These are phyloP conservation scores for Reticulitermes speratus DNA, from an alignment of 1,140 invertebrate species.

Conservation along the genomic window DNA sequence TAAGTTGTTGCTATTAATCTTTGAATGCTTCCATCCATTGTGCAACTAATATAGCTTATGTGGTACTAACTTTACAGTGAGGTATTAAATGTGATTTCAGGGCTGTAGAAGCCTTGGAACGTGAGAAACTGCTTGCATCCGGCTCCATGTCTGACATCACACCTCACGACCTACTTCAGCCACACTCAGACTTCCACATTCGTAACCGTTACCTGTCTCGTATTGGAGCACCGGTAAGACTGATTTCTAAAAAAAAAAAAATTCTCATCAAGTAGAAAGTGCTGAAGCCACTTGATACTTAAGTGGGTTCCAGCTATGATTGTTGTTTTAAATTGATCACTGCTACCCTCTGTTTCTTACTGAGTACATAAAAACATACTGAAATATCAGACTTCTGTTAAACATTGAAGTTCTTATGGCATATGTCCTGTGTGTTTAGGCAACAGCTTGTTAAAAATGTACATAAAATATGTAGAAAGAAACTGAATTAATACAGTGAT, in stretches of 20 bases:
- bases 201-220: conserved; percentile 62
- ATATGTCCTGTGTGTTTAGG: too few relatives aligned
- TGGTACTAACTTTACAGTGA: too few relatives aligned
- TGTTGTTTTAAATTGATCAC: too few relatives aligned
- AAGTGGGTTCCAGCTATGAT: too few relatives aligned
- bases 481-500: too few relatives aligned
- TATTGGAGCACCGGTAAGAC: conserved; percentile 58
- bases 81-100: conserved; percentile 36
- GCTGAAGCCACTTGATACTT: conserved; percentile 8
- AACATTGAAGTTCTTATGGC: too few relatives aligned
- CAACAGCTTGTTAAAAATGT: too few relatives aligned
- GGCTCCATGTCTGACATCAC: conserved; percentile 53
- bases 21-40: background rate
- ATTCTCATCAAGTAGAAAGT: conserved; percentile 26
- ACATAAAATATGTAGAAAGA: too few relatives aligned
- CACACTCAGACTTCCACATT: conserved; percentile 62
- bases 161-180: conserved; percentile 53
- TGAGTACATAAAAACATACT: too few relatives aligned
- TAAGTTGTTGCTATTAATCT: too few relatives aligned
- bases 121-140: conserved; percentile 53
- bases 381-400: too few relatives aligned
- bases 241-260: background rate
- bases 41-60: background rate
- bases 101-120: conserved; percentile 50
- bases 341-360: too few relatives aligned